Conservation (phyloP, 2,113 vertebrate genomes). For the Sclerurus mexicanus region DNA sequence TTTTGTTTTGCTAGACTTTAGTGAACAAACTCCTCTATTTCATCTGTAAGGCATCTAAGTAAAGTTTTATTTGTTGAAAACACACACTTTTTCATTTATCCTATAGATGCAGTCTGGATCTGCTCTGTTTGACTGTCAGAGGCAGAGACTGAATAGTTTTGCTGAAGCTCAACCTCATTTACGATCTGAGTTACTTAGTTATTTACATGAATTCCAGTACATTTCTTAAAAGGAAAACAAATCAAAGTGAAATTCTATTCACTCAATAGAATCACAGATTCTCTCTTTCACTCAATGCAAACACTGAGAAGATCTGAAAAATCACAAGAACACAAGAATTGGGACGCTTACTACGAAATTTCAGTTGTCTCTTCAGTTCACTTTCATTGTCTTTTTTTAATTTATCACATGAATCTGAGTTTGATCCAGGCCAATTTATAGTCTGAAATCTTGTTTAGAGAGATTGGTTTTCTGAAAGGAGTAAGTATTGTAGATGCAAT, state of each 20-base stretch:
- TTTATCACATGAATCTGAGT: not conserved
- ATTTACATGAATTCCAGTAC: not conserved
- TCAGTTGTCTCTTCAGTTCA: not conserved
- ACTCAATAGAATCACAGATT: too few species aligned
- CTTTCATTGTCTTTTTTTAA: not conserved
- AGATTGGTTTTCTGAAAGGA: not conserved
- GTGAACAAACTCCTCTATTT: not conserved
- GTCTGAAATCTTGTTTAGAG: not conserved
- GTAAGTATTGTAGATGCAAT: not conserved
- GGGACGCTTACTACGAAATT: not conserved
- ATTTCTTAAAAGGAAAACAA: not conserved
- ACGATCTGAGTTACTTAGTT: fast-evolving
- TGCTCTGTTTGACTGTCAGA: not conserved
- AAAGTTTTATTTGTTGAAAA: not conserved
- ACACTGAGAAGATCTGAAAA: not conserved
- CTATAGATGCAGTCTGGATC: not conserved
- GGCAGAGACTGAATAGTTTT: not conserved
- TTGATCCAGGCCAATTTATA: not conserved
- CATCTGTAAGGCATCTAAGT: not conserved
- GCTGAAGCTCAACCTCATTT: not conserved
- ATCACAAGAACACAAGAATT: not conserved
- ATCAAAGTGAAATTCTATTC: not conserved
- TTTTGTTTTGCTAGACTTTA: not conserved
- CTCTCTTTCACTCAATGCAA: too few species aligned
- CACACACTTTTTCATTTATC: not conserved